These are phyloP conservation scores for Oreochromis aureus DNA, from an alignment of 2,113 vertebrate genomes.

Conservation along the genomic window DNA sequence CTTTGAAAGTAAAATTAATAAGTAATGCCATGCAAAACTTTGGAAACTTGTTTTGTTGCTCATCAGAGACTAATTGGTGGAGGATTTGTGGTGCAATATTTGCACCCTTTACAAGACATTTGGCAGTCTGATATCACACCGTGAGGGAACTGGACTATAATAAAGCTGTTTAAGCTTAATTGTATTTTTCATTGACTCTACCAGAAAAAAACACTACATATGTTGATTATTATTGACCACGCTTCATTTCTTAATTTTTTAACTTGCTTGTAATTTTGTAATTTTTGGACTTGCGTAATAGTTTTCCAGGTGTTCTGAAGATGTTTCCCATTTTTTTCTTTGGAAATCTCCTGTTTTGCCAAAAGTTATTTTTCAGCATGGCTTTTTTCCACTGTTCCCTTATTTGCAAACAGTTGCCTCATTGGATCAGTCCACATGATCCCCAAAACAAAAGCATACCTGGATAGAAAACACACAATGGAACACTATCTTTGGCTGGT, in stretches of 20 bases:
- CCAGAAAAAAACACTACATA: neutral
- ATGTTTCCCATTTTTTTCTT: neutral
- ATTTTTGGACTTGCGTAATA: neutral
- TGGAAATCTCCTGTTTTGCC: neutral
- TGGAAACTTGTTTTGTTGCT: conserved; percentile 14
- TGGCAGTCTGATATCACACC: neutral
- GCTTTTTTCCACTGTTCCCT: neutral
- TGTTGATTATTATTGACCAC: neutral
- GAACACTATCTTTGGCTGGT: neutral
- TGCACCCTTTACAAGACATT: neutral
- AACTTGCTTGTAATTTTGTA: neutral
- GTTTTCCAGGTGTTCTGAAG: neutral
- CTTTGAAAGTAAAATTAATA: conserved; percentile 33
- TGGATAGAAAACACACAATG: neutral
- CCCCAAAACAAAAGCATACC: neutral
- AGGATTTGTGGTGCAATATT: neutral
- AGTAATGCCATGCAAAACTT: neutral
- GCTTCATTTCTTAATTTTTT: neutral
- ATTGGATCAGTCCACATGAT: neutral
- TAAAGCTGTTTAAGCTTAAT: neutral
- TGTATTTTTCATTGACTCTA: neutral
- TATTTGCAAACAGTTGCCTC: neutral
- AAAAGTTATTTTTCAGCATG: neutral
- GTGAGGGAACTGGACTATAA: neutral
- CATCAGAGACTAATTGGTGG: conserved; percentile 13